A percentile compares a stretch with the other conserved stretches of the same genome.
These are phyloP conservation scores for Procavia capensis DNA, from an alignment of 2,113 vertebrate genomes.

Conservation along the genomic window DNA sequence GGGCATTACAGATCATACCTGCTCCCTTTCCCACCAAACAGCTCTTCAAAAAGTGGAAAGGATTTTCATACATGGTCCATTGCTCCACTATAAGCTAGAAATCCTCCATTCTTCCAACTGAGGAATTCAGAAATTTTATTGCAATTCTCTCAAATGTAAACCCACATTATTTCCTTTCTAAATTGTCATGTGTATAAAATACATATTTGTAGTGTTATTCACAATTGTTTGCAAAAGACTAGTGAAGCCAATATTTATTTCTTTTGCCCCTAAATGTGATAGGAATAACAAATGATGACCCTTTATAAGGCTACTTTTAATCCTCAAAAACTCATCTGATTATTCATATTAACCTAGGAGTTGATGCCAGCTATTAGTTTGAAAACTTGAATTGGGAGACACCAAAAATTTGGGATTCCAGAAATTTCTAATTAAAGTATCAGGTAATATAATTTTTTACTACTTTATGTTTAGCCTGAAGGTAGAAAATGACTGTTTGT, in stretches of 20 bases:
- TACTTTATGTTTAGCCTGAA: background rate
- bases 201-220: background rate
- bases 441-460: background rate
- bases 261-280: constrained; percentile 11
- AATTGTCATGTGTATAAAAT: background rate
- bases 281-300: background rate
- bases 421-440: constrained; percentile 27
- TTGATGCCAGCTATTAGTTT: background rate
- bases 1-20: background rate
- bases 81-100: background rate
- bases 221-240: background rate
- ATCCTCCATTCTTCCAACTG: background rate
- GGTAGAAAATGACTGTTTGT: background rate
- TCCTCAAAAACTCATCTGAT: background rate
- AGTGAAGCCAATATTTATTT: background rate
- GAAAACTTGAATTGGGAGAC: background rate
- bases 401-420: constrained; percentile 21
- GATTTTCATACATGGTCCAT: background rate
- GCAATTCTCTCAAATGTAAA: background rate
- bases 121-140: background rate
- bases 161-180: constrained; percentile 33
- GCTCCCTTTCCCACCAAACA: background rate
- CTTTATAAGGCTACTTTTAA: background rate
- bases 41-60: background rate
- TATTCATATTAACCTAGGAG: constrained; percentile 39